Evolutionary conservation across 2,113 vertebrate genomes (phyloP).

Genomic region (Nothocercus julius): DNA sequence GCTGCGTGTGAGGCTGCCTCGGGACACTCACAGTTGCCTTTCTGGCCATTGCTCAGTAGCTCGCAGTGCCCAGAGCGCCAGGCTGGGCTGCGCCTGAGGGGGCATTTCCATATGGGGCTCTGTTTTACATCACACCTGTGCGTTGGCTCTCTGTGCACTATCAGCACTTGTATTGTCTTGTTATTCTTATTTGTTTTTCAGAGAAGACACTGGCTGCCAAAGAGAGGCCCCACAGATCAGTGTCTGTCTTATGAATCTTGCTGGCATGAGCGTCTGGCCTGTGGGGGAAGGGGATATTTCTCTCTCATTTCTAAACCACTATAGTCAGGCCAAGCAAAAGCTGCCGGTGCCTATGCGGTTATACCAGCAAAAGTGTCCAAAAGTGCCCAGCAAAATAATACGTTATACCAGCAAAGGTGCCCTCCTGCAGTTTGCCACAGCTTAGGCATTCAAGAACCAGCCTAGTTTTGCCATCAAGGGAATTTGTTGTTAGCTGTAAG

Average conservation of each 20-base stretch:
- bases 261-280: neutral
- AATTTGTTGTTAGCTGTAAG: constrained; percentile 16
- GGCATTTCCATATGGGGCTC: neutral
- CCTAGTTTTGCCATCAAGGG: constrained; percentile 17
- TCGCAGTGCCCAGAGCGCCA: neutral
- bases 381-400: neutral
- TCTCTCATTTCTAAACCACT: neutral
- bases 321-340: neutral
- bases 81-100: neutral
- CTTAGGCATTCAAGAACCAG: neutral
- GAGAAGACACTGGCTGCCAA: constrained; percentile 29
- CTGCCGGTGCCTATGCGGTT: neutral
- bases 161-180: neutral
- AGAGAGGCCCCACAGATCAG: neutral
- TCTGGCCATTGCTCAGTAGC: neutral
- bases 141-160: neutral
- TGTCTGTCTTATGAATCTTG: neutral
- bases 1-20: neutral
- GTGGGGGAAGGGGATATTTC: neutral
- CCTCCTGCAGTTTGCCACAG: neutral
- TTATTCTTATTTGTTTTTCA: neutral
- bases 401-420: neutral
- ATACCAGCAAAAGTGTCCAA: neutral
- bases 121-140: constrained; percentile 14
- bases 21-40: neutral